These are phyloP conservation scores for Zosterops lateralis DNA, from an alignment of 2,113 vertebrate species.

Conservation along the genomic window DNA sequence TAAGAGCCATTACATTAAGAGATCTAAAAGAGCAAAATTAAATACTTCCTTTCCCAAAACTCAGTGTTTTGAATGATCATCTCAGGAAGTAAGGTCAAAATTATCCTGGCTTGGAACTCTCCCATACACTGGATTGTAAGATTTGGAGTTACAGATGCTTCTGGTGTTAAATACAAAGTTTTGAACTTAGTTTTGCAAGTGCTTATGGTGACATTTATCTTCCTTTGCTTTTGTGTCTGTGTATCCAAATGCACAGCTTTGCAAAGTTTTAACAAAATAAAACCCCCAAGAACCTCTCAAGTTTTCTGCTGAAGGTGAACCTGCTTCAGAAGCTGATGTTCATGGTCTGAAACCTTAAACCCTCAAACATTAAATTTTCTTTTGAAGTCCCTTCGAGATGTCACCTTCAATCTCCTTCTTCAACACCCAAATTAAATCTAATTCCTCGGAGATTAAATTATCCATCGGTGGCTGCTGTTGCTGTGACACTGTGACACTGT, in stretches of 20 bases:
- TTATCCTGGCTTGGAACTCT: background rate
- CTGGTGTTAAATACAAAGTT: background rate
- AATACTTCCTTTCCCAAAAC: rapidly evolving
- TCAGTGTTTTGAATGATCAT: background rate
- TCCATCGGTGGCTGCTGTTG: background rate
- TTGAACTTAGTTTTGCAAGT: background rate
- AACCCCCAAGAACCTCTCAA: background rate
- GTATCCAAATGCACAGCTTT: background rate
- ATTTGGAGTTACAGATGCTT: background rate
- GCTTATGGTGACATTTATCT: background rate
- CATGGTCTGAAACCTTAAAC: background rate
- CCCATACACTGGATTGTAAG: background rate
- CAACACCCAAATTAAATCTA: background rate
- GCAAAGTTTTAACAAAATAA: background rate
- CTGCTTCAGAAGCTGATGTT: background rate
- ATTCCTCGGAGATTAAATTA: background rate
- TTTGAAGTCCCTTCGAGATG: background rate
- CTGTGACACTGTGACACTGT: background rate
- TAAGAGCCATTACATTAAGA: background rate
- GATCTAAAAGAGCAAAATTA: background rate
- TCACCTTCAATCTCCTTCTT: background rate
- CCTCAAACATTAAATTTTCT: background rate
- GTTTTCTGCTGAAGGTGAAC: background rate
- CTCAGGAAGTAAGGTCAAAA: background rate
- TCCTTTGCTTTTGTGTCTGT: background rate